Percentiles rank a stretch among this genome's conserved stretches.
phyloP scores from a whole-genome alignment of 1,140 invertebrate genomes.

The Anoplophora glabripennis region DNA sequence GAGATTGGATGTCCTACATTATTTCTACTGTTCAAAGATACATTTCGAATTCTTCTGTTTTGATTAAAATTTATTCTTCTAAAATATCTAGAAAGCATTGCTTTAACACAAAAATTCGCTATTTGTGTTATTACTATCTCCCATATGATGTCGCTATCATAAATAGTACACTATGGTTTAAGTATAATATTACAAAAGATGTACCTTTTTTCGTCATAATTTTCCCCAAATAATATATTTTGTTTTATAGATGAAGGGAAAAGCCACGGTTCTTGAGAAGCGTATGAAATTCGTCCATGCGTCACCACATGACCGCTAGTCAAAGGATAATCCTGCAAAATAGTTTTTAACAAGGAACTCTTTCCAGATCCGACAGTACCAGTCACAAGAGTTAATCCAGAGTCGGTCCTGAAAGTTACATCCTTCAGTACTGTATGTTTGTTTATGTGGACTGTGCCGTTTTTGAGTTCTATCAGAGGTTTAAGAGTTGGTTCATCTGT shows the following conservation, averaged over 20 bases:
- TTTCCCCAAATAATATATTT: conserved; percentile 65
- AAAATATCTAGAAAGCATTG: too few relatives aligned
- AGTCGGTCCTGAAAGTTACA: conserved; percentile 56
- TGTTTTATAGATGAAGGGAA: conserved; percentile 59
- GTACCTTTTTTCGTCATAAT: conserved; percentile 28
- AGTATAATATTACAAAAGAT: too few relatives aligned
- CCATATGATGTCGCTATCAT: too few relatives aligned
- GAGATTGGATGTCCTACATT: too few relatives aligned
- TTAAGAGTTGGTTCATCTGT: neutral
- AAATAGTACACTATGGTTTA: too few relatives aligned
- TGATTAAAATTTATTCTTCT: too few relatives aligned
- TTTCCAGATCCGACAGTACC: conserved; percentile 82
- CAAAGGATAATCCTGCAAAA: conserved; percentile 70
- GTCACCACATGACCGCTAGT: conserved; percentile 59
- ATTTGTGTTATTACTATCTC: too few relatives aligned
- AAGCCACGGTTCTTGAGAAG: conserved; percentile 77
- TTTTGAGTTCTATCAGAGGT: conserved; percentile 17
- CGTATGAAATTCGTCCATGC: conserved; percentile 71
- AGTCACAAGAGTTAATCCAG: conserved; percentile 66
- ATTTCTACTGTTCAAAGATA: too few relatives aligned
- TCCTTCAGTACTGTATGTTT: conserved; percentile 56
- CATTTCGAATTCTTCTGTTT: too few relatives aligned
- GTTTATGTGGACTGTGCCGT: conserved; percentile 17
- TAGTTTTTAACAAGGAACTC: too few relatives aligned
- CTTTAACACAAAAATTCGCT: too few relatives aligned